Evolutionary conservation across 2,888 invertebrate genomes (phyloP).

Genomic region (Hedychridium roseum): DNA sequence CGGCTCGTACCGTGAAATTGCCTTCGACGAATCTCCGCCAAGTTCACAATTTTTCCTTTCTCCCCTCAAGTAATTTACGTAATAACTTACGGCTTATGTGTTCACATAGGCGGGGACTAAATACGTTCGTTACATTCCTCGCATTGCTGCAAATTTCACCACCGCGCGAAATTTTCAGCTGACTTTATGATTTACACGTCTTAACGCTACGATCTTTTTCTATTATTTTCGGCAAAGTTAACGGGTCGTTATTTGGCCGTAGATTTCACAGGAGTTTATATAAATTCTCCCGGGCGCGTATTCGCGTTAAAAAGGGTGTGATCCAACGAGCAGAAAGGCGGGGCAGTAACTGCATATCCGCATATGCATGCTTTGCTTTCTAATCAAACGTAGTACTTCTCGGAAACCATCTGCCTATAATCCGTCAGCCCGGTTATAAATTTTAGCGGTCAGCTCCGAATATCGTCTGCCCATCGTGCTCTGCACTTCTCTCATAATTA

Average conservation of each 20-base stretch:
- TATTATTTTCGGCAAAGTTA: too few relatives aligned
- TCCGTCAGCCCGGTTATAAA: slow-evolving; percentile 55
- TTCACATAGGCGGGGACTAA: too few relatives aligned
- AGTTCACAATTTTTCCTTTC: slow-evolving; percentile 32
- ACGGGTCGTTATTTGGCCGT: too few relatives aligned
- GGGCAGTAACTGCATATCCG: slow-evolving; percentile 47
- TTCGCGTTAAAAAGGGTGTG: slow-evolving; percentile 24
- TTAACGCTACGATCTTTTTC: too few relatives aligned
- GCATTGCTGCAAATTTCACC: too few relatives aligned
- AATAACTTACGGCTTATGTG: too few relatives aligned
- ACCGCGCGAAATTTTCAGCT: too few relatives aligned
- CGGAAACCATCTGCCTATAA: slow-evolving; percentile 56
- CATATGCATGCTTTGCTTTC: slow-evolving; percentile 47
- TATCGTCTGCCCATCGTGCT: slow-evolving; percentile 8
- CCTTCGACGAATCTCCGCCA: slow-evolving; percentile 26
- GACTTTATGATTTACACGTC: too few relatives aligned
- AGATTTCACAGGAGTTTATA: slow-evolving; percentile 8
- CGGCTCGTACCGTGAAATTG: slow-evolving; percentile 16
- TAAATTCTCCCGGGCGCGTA: slow-evolving; percentile 11
- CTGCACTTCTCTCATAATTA: too few relatives aligned
- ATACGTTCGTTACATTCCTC: too few relatives aligned
- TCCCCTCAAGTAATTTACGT: too few relatives aligned
- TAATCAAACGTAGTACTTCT: slow-evolving; percentile 60
- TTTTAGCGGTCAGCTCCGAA: slow-evolving; percentile 41
- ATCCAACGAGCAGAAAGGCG: slow-evolving; percentile 36